Percentiles rank a stretch among this genome's conserved stretches.
These are phyloP conservation scores for Ia io DNA, from an alignment of 2,113 vertebrate species.

Conservation along the genomic window DNA sequence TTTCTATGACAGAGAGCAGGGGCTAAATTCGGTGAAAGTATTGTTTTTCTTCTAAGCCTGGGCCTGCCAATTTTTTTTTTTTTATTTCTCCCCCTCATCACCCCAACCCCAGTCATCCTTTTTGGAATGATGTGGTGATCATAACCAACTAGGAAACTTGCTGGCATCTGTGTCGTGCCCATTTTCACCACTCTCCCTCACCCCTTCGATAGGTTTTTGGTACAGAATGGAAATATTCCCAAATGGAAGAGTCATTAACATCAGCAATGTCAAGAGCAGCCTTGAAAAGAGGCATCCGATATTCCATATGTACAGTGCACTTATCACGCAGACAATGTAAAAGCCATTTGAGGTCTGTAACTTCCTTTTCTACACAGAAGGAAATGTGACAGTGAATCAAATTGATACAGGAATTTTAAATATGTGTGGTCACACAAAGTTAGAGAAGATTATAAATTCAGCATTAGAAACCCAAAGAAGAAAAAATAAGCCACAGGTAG, in stretches of 20 bases:
- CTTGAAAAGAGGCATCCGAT: slow-evolving; percentile 49
- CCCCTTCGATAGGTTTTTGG: slow-evolving; percentile 8
- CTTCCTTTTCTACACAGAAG: slow-evolving; percentile 70
- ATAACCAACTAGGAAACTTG: slow-evolving; percentile 23
- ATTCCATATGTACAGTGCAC: not conserved
- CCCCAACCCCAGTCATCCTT: not conserved
- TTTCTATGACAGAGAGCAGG: slow-evolving; percentile 75
- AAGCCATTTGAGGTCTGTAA: slow-evolving; percentile 55
- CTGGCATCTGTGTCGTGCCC: slow-evolving; percentile 23
- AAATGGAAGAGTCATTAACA: slow-evolving; percentile 52
- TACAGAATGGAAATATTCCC: not conserved
- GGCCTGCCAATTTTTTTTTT: slow-evolving; percentile 69
- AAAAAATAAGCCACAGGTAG: slow-evolving; percentile 70
- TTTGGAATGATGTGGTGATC: slow-evolving; percentile 42
- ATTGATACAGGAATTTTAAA: slow-evolving; percentile 71
- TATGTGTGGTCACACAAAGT: slow-evolving; percentile 67
- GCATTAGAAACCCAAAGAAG: slow-evolving; percentile 65
- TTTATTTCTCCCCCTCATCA: slow-evolving; percentile 9
- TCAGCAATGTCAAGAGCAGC: slow-evolving; percentile 8
- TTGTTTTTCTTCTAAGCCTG: slow-evolving; percentile 69
- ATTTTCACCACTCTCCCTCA: not conserved
- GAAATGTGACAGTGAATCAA: slow-evolving; percentile 58
- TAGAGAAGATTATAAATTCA: slow-evolving; percentile 74
- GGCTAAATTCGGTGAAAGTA: slow-evolving; percentile 71
- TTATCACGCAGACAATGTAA: slow-evolving; percentile 1